Conservation (phyloP, 2,888 invertebrate genomes). For the Sacculina carcini region DNA sequence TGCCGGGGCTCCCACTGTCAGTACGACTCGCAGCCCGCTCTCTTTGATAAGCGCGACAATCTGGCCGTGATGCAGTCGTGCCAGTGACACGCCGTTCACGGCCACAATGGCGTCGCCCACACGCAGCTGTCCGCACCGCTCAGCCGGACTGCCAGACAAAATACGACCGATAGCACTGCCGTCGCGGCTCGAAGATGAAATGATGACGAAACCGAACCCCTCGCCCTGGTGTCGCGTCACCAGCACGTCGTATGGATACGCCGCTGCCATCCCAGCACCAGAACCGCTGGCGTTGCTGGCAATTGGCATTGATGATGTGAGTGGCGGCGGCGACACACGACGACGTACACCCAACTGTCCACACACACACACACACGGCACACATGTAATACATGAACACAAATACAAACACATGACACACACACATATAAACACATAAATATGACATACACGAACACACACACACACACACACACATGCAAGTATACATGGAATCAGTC, state of each 20-base stretch:
- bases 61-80: constrained; percentile 76
- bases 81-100: constrained; percentile 74
- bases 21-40: constrained; percentile 66
- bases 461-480: too few relatives aligned
- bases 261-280: too few relatives aligned
- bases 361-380: too few relatives aligned
- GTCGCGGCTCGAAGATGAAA: constrained; percentile 71
- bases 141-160: constrained; percentile 83
- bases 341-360: not conserved
- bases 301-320: too few relatives aligned
- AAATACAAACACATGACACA: too few relatives aligned
- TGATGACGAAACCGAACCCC: constrained; percentile 96
- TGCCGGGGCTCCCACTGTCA: constrained; percentile 40
- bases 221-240: constrained; percentile 73
- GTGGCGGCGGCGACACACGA: too few relatives aligned
- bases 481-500: too few relatives aligned
- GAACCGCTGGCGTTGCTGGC: too few relatives aligned
- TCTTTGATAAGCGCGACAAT: constrained; percentile 93
- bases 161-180: constrained; percentile 76
- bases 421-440: too few relatives aligned
- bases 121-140: constrained; percentile 62
- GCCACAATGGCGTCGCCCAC: constrained; percentile 88
- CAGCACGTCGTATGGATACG: constrained; percentile 77
- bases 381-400: too few relatives aligned
- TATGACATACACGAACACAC: too few relatives aligned